Evolutionary conservation across 2,113 vertebrate genomes (phyloP).

Genomic region (Oryzias melastigma): DNA sequence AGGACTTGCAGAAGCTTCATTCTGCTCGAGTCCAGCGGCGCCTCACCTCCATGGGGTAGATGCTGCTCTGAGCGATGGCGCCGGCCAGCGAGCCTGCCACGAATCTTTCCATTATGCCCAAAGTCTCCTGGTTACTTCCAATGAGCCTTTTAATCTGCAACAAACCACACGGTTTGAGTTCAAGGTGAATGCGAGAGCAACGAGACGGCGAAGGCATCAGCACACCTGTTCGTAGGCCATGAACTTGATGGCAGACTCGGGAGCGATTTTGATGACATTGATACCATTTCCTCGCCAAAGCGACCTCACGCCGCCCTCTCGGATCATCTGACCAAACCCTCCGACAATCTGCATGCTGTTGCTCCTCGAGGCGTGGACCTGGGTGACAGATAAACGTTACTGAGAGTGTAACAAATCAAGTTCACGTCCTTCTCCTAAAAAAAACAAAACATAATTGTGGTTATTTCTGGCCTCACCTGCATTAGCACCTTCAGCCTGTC

Average conservation of each 20-base stretch:
- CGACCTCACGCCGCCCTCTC: constrained; percentile 86
- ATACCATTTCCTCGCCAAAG: constrained; percentile 96
- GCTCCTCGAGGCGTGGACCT: constrained; percentile 92
- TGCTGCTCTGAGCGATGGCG: constrained; percentile 93
- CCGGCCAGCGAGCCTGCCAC: constrained; percentile 92
- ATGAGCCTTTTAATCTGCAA: constrained; percentile 90
- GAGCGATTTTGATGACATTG: constrained; percentile 95
- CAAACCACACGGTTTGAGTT: too few relatives aligned
- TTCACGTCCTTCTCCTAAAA: background rate
- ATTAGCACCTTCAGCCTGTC: constrained; percentile 96
- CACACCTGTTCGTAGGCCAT: constrained; percentile 96
- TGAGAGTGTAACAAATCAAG: background rate
- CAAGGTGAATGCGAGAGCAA: too few relatives aligned
- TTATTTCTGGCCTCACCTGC: constrained; percentile 80
- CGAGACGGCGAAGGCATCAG: too few relatives aligned
- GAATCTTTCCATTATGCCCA: constrained; percentile 88
- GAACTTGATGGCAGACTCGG: constrained; percentile 95
- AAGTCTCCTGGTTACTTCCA: constrained; percentile 88
- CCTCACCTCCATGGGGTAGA: constrained; percentile 96
- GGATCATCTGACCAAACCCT: constrained; percentile 91
- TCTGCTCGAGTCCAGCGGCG: background rate
- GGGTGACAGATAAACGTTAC: background rate
- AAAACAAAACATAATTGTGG: background rate
- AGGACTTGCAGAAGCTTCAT: too few relatives aligned
- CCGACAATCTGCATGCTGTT: constrained; percentile 91